Base-by-base conservation (phyloP, 1,140 invertebrate genomes). In the Pseudachorutes palmiensis region DNA sequence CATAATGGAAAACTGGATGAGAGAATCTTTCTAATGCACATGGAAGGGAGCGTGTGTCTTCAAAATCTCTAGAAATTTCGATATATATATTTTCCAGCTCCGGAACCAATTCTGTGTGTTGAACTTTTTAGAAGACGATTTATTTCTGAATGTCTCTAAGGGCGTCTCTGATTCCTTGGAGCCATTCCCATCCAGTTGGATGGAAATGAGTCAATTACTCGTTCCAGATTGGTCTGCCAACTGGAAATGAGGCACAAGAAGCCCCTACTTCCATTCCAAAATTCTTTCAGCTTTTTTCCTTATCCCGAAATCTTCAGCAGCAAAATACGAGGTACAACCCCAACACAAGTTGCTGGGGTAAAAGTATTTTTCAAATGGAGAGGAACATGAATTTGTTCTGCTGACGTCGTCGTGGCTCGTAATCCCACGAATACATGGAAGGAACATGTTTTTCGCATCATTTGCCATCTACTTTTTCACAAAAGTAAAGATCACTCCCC, bases 391-490 rank as follows among this genome's bases (percentile, higher is more conserved):
- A 55, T 55, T 55, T 55, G 51, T 55, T 55, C 51, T 14, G 51
- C 51, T 55, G 51, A 55, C 51, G 51, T 26, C 24, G 51, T 55
- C 51, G 51, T 5, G 36, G 5, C 51, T 55, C 24, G 9, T 55
- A 55, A 55, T 55, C 51, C 51, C 14, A 5, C 51, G 5, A 55
- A 55, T 55, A 55, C 51, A 55, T 55, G 51, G 24, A 55, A 55
- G 3, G 14, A 55, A 55, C 51, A 55, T 55, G 51, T 55, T 55
- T 55, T 55, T 55, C 51, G 51, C 51, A 55, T 55, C 51, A 55
- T 14, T 26, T 55, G 9, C 51, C 51, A 45, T 45, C 51, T 22
- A 26, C 24, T 26, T 55, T 14, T 9, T 9, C 51, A 55, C 12
- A 55, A 24, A 24, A 24, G 14, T 16, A 5, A 55, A 24, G 24